Evolutionary conservation across 2,797 vertebrate species (phyloP).

Genomic region (Knipowitschia caucasica): DNA sequence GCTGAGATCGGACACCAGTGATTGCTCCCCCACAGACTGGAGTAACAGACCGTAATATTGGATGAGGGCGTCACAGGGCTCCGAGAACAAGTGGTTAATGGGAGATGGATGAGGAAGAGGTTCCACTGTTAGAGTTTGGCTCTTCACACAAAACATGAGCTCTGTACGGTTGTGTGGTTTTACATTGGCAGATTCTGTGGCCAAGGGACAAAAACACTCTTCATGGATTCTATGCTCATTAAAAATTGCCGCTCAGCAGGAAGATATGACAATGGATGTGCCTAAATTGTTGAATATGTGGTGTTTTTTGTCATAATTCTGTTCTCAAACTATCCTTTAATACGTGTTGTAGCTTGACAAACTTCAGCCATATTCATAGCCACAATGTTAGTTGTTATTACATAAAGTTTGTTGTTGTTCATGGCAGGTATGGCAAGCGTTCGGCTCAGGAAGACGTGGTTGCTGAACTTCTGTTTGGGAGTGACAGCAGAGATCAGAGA

Average conservation of each 20-base stretch:
- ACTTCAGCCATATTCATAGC: not conserved
- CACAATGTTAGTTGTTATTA: not conserved
- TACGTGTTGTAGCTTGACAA: not conserved
- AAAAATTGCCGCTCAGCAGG: not conserved
- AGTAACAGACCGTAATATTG: constrained; percentile 50
- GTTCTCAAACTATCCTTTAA: not conserved
- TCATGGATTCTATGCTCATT: not conserved
- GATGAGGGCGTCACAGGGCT: constrained; percentile 21
- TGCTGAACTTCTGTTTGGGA: constrained; percentile 75
- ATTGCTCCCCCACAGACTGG: constrained; percentile 24
- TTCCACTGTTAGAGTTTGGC: constrained; percentile 2
- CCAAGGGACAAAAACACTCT: constrained; percentile 16
- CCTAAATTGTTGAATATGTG: not conserved
- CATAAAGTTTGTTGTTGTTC: not conserved
- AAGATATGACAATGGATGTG: too few species aligned
- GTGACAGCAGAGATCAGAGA: constrained; percentile 72
- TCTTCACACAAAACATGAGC: not conserved
- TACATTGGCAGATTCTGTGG: constrained; percentile 19
- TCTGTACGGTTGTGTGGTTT: constrained; percentile 31
- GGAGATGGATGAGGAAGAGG: constrained; percentile 31
- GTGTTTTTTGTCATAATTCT: not conserved
- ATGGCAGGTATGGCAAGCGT: constrained; percentile 82
- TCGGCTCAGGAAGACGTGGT: constrained; percentile 72
- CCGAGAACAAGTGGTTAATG: constrained; percentile 55
- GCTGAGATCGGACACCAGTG: constrained; percentile 22